Percentiles rank a stretch among this genome's conserved stretches.
Conservation (phyloP, 2,888 invertebrate species). For the Tholera decimalis region DNA sequence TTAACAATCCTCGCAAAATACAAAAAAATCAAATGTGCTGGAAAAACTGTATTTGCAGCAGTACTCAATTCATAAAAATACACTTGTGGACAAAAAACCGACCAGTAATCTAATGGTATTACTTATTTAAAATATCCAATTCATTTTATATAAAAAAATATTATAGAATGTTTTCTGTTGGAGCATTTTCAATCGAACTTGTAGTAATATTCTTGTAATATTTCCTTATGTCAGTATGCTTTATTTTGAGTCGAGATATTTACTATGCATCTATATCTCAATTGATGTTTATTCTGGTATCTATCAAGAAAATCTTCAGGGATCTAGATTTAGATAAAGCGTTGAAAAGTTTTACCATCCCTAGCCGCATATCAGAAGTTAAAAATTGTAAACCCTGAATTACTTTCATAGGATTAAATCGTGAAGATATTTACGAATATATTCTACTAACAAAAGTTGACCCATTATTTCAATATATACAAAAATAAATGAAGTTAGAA, state of each 20-base stretch:
- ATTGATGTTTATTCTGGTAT: not conserved
- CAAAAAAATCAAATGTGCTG: no score
- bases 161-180: not conserved
- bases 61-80: not conserved
- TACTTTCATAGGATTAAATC: conserved; percentile 27
- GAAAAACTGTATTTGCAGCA: no score
- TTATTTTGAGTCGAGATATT: not conserved
- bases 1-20: no score
- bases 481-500: conserved; percentile 31
- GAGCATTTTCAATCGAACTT: not conserved
- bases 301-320: not conserved
- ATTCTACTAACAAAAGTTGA: conserved; percentile 41
- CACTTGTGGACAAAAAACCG: conserved; percentile 5
- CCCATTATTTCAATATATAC: conserved; percentile 50
- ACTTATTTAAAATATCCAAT: not conserved
- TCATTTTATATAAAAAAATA: not conserved
- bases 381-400: conserved; percentile 19
- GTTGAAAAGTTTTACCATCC: not conserved
- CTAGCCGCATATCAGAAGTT: conserved; percentile 8
- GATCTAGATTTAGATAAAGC: no score
- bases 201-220: conserved; percentile 3
- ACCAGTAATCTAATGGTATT: not conserved
- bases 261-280: not conserved
- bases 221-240: not conserved
- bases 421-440: conserved; percentile 31